These are phyloP conservation scores for Drosophila phalerata DNA, from an alignment of 2,888 invertebrate genomes.

Conservation along the genomic window DNA sequence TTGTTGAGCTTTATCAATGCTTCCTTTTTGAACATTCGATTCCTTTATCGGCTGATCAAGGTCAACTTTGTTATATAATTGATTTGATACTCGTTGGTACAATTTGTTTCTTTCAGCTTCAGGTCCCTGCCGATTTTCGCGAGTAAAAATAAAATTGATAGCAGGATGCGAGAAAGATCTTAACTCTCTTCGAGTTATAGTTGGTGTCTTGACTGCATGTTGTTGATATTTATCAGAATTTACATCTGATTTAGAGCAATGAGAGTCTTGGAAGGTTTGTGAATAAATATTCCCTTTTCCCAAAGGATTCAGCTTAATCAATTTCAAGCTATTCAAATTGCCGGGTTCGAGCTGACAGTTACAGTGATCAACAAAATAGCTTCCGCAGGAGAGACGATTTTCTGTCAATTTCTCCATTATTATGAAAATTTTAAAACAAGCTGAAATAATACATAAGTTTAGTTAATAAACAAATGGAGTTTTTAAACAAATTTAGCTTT, in stretches of 20 bases:
- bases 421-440: too few species aligned
- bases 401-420: neutral
- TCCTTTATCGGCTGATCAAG: neutral
- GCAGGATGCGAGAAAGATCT: slow-evolving; percentile 32
- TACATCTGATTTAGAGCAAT: neutral
- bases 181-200: neutral
- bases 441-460: neutral
- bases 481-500: too few species aligned
- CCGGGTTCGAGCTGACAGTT: neutral
- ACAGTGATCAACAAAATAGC: slow-evolving; percentile 4
- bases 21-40: neutral
- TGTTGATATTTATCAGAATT: neutral
- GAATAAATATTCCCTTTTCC: neutral
- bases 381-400: slow-evolving; percentile 3
- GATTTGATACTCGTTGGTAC: neutral
- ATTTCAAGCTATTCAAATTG: neutral
- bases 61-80: neutral
- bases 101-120: neutral
- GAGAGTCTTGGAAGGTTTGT: neutral
- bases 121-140: neutral
- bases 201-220: neutral
- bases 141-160: slow-evolving; percentile 16
- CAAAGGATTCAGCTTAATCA: neutral
- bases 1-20: slow-evolving; percentile 46
- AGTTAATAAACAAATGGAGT: neutral